These are phyloP conservation scores for Cebidichthys violaceus DNA, from an alignment of 2,113 vertebrate species.

Conservation along the genomic window DNA sequence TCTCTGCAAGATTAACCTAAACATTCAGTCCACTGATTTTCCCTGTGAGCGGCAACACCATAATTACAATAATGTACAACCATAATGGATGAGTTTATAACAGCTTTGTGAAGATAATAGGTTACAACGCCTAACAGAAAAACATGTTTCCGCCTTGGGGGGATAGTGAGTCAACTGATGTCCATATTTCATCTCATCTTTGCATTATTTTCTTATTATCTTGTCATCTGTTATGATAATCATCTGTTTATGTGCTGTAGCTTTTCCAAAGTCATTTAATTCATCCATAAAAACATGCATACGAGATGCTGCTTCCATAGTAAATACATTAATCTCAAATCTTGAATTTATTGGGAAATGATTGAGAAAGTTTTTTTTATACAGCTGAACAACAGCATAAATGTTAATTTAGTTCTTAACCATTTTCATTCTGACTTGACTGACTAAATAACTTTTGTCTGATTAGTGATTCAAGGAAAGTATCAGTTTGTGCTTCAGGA, in stretches of 20 bases:
- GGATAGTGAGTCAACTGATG: neutral
- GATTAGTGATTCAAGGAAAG: neutral
- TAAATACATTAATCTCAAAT: neutral
- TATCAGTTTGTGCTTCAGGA: neutral
- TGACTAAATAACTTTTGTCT: neutral
- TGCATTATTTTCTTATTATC: conserved; percentile 3
- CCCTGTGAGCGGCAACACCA: conserved; percentile 6
- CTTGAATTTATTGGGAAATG: neutral
- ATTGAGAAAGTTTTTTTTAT: neutral
- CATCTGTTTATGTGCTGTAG: neutral
- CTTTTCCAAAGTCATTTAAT: neutral
- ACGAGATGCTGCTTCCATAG: neutral
- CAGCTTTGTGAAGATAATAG: conserved; percentile 10
- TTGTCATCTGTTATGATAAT: neutral
- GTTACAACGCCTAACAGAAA: conserved; percentile 2
- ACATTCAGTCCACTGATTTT: conserved; percentile 22
- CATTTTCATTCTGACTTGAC: neutral
- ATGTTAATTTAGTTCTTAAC: neutral
- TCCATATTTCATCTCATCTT: neutral
- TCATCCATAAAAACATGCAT: neutral
- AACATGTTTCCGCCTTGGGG: neutral
- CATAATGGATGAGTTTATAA: conserved; percentile 6
- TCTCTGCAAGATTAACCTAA: conserved; percentile 8
- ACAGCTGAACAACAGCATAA: neutral
- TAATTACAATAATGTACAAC: neutral